These are phyloP conservation scores for Coreoperca whiteheadi DNA, from an alignment of 2,113 vertebrate species.

Conservation along the genomic window DNA sequence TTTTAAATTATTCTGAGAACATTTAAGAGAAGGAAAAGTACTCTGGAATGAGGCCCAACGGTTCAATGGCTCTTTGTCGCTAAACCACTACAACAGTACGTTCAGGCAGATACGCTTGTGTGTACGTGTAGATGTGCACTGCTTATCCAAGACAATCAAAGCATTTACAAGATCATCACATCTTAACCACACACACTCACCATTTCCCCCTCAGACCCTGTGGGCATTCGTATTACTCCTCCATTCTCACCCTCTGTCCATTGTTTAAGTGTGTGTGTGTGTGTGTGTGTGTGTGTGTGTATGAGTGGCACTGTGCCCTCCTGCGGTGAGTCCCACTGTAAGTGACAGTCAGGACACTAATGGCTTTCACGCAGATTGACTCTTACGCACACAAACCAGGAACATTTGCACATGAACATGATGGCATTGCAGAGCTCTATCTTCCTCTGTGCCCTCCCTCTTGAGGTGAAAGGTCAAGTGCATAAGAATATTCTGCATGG, in stretches of 20 bases:
- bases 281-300: neutral
- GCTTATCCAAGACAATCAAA: neutral
- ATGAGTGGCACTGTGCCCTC: constrained; percentile 45
- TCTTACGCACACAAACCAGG: constrained; percentile 43
- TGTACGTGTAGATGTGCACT: neutral
- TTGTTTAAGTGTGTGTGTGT: constrained; percentile 20
- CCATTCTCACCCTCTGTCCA: constrained; percentile 17
- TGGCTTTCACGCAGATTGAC: constrained; percentile 79
- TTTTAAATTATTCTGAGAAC: neutral
- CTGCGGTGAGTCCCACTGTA: constrained; percentile 59
- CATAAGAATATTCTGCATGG: constrained; percentile 73
- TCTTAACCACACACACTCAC: constrained; percentile 14
- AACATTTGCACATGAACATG: constrained; percentile 48
- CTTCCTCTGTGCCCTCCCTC: constrained; percentile 47
- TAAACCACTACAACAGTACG: neutral
- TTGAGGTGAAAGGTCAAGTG: constrained; percentile 72
- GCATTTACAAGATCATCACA: constrained; percentile 19
- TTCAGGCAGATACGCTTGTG: neutral
- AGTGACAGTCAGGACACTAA: constrained; percentile 78
- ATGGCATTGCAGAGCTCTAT: constrained; percentile 60
- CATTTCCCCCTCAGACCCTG: neutral
- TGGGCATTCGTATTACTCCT: constrained; percentile 6
- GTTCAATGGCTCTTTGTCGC: neutral
- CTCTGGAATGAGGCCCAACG: neutral
- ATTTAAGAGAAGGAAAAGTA: neutral